Percentiles rank a stretch among this genome's conserved stretches.
Conservation (phyloP, 64 coral and sea anemone genomes). For the Montipora efflorescens region DNA sequence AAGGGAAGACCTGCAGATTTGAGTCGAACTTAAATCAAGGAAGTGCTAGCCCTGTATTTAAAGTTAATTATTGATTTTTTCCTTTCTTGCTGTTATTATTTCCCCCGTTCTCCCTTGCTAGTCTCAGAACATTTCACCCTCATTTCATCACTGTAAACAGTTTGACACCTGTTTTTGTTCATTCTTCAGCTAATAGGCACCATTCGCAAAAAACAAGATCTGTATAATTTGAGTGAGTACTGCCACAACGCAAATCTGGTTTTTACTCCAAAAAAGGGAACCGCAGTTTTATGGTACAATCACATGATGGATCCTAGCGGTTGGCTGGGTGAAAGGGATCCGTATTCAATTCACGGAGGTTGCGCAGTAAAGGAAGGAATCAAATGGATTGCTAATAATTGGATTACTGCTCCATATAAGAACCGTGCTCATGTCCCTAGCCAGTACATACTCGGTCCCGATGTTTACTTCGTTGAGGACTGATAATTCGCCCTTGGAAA, state of each 20-base stretch:
- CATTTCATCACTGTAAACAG: not conserved
- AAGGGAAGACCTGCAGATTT: too few relatives aligned
- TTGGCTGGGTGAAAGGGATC: slow-evolving; percentile 80
- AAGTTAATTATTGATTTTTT: too few relatives aligned
- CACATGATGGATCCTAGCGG: slow-evolving; percentile 80
- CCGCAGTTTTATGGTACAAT: slow-evolving; percentile 95
- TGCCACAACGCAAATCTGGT: slow-evolving; percentile 90
- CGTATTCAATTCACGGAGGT: slow-evolving; percentile 92
- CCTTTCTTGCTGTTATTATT: too few relatives aligned
- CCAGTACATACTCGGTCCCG: slow-evolving; percentile 46
- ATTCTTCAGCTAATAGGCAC: not conserved
- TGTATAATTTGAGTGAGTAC: slow-evolving; percentile 80
- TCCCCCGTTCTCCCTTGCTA: too few relatives aligned
- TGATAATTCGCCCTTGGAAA: not conserved
- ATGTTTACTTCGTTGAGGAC: not conserved
- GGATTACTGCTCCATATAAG: slow-evolving; percentile 86
- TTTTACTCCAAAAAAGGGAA: slow-evolving; percentile 88
- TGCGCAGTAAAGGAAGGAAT: slow-evolving; percentile 85
- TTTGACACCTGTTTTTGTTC: not conserved
- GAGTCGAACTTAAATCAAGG: too few relatives aligned
- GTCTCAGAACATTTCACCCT: too few relatives aligned
- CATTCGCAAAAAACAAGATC: slow-evolving; percentile 20
- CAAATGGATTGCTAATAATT: slow-evolving; percentile 99
- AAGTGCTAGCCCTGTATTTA: too few relatives aligned
- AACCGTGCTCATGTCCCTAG: slow-evolving; percentile 72